Conservation (phyloP, 37 sponge, comb jelly and placozoan species). For the Aplysina aerophoba region DNA sequence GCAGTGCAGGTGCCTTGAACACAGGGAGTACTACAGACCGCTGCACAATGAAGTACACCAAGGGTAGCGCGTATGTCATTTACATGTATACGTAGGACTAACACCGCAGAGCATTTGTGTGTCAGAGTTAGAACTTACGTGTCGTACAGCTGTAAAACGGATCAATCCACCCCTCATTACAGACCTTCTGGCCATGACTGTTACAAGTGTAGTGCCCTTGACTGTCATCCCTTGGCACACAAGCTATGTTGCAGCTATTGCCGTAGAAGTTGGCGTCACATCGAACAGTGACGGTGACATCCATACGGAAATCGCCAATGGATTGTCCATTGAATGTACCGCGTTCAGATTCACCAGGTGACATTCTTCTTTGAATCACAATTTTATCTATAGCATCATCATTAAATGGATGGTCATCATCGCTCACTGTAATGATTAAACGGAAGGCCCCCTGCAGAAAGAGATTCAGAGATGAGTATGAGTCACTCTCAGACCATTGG, state of each 20-base stretch:
- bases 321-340: too few relatives aligned
- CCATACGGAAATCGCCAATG: neutral
- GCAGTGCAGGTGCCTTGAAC: neutral
- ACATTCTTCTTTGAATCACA: too few relatives aligned
- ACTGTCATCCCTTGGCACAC: conserved; percentile 27
- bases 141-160: conserved; percentile 32
- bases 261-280: conserved; percentile 66
- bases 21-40: conserved; percentile 3
- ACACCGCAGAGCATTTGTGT: neutral
- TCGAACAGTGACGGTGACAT: neutral
- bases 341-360: too few relatives aligned
- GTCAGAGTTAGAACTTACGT: conserved; percentile 33
- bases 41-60: conserved; percentile 22
- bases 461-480: too few relatives aligned
- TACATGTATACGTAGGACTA: neutral
- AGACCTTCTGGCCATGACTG: conserved; percentile 43
- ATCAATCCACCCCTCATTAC: conserved; percentile 39
- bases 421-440: too few relatives aligned
- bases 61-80: neutral
- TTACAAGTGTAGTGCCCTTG: conserved; percentile 58
- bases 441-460: too few relatives aligned
- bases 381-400: too few relatives aligned
- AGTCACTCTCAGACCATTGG: too few relatives aligned
- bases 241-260: conserved; percentile 31
- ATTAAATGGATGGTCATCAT: too few relatives aligned